These are phyloP conservation scores for Onychorhynchus coronatus DNA, from an alignment of 2,113 vertebrate species.

Conservation along the genomic window DNA sequence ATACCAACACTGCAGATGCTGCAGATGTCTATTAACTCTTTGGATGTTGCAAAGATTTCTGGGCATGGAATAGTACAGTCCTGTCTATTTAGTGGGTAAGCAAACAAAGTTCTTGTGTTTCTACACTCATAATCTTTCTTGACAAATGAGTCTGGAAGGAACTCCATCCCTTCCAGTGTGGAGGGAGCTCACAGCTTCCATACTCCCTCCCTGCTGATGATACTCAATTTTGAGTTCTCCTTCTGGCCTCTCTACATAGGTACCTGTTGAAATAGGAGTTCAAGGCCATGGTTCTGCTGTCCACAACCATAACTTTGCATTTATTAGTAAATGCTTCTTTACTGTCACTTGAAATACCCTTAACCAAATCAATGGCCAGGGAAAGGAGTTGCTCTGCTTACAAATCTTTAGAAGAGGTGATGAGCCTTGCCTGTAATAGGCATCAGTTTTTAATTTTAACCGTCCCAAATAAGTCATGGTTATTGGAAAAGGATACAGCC, in stretches of 20 bases:
- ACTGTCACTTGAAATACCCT: not conserved
- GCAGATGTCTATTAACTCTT: not conserved
- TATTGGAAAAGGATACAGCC: not conserved
- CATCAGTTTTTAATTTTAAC: not conserved
- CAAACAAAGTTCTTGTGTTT: not conserved
- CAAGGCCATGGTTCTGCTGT: not conserved
- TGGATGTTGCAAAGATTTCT: not conserved
- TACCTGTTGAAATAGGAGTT: not conserved
- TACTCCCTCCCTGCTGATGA: not conserved
- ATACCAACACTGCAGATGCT: not conserved
- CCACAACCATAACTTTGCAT: not conserved
- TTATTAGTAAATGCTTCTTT: not conserved
- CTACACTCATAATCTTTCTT: not conserved
- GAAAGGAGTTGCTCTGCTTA: not conserved
- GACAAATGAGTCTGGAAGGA: not conserved
- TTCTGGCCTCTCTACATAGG: not conserved
- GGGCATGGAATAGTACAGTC: not conserved
- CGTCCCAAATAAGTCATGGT: not conserved
- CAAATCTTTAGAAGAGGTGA: not conserved
- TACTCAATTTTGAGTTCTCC: not conserved
- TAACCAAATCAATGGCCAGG: not conserved
- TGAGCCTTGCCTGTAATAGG: not conserved
- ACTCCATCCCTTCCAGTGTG: not conserved
- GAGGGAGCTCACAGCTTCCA: not conserved
- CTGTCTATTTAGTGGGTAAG: not conserved